Evolutionary conservation across 2,888 invertebrate species (phyloP), one percentile per base, ranked within the genome.

Genomic region (Incurvaria masculella): DNA sequence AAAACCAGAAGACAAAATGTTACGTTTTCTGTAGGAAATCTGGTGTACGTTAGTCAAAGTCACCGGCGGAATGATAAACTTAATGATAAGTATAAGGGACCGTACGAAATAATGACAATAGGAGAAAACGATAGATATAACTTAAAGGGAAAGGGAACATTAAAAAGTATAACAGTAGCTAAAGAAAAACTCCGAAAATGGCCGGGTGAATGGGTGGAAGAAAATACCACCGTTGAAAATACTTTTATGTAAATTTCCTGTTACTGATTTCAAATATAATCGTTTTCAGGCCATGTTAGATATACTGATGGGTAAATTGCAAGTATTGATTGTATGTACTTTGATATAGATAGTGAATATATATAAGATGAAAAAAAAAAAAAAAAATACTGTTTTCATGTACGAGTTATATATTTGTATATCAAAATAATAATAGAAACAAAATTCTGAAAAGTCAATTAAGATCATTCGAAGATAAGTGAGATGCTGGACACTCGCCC

Each of bases 31-130:
- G 17, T 54, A 20, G 56, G 56, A 1, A 44, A 56, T 49, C 47
- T 45, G 8, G 57, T 58, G 6, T 56, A 54, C 45, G 52, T 58
- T 11, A 51, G 26, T 42, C 57, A 58, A 39, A 51, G 56, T 11
- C 56, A 58, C 39, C 53, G 56, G n/a, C 55, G 57, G 6, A 41
- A 51, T 17, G 49, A 52, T 23, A 58, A 58, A 46, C 33, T 56
- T n/a, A 48, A 33, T 33, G 33, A 33, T 33, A 33, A 33, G 33
- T 33, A 14, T 33, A 33, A 33, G 33, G 33, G 33, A 33, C 33
- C 4, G 33, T 33, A 33, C 33, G 33, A 33, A 33, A 11, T 33
- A 33, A 14, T 33, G 33, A 33, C 33, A 11, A 33, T 33, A 33
- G 33, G 33, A 33, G 33, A 33, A 33, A 33, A 33, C 33, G 33